Conservation (phyloP, 2,888 invertebrate genomes). For the Dasypogon diadema region DNA sequence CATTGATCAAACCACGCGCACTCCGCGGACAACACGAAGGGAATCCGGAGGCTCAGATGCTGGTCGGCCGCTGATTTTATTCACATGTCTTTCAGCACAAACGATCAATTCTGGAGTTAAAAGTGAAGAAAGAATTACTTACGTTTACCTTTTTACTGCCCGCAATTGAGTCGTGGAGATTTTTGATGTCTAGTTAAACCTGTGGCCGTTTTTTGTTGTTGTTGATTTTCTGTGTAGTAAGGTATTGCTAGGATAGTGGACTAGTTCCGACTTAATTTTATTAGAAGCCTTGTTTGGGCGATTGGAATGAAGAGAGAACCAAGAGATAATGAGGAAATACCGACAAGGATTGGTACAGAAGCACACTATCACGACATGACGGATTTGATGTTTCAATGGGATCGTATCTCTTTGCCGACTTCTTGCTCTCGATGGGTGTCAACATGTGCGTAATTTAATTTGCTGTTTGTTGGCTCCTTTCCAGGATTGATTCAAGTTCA, state of each 20-base stretch:
- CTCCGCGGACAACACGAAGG: background rate
- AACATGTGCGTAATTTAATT: slow-evolving; percentile 52
- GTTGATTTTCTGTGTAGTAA: background rate
- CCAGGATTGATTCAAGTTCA: slow-evolving; percentile 2
- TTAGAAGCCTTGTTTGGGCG: slow-evolving; percentile 32
- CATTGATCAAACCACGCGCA: slow-evolving; percentile 48
- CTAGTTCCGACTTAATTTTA: slow-evolving; percentile 50
- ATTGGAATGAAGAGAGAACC: slow-evolving; percentile 38
- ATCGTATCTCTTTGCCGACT: slow-evolving; percentile 29
- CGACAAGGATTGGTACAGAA: slow-evolving; percentile 37
- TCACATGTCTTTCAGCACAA: slow-evolving; percentile 55
- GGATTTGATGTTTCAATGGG: slow-evolving; percentile 53
- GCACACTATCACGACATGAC: slow-evolving; percentile 50
- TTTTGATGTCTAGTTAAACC: slow-evolving; percentile 46
- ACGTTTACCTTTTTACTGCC: slow-evolving; percentile 46
- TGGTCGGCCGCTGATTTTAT: slow-evolving; percentile 52
- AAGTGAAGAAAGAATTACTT: slow-evolving; percentile 52
- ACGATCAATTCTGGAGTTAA: slow-evolving; percentile 48
- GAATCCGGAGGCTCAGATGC: background rate
- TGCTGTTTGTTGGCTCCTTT: slow-evolving; percentile 4
- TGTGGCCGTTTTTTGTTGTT: background rate
- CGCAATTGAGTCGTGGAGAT: slow-evolving; percentile 52
- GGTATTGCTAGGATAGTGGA: slow-evolving; percentile 15
- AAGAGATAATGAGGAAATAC: slow-evolving; percentile 51
- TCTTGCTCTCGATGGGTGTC: slow-evolving; percentile 45